A percentile compares a stretch with the other conserved stretches of the same genome.
These are phyloP conservation scores for Chalcis sispes DNA, from an alignment of 2,888 invertebrate genomes.

Conservation along the genomic window DNA sequence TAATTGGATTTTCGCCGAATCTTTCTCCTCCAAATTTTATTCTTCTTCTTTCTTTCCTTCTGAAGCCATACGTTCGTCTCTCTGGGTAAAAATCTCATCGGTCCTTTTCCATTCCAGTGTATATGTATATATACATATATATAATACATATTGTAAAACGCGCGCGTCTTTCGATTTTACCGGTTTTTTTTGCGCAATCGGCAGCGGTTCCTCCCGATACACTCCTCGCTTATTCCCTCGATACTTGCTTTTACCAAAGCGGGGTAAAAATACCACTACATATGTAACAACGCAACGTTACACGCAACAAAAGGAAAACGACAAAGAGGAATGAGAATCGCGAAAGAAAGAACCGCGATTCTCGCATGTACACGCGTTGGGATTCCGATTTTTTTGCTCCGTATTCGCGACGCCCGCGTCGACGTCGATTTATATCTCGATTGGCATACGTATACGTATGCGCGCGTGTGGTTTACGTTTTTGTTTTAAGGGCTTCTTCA, in stretches of 20 bases:
- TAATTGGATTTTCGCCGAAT: slow-evolving; percentile 76
- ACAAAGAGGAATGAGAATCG: too few species aligned
- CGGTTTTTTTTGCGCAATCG: slow-evolving; percentile 20
- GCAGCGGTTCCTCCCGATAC: neutral
- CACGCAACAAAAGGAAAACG: slow-evolving; percentile 9
- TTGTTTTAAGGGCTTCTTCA: too few species aligned
- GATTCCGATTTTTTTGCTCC: too few species aligned
- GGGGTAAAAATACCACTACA: slow-evolving; percentile 48
- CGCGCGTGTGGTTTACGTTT: too few species aligned
- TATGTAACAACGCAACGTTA: slow-evolving; percentile 53
- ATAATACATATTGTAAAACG: neutral
- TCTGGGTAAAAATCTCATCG: neutral
- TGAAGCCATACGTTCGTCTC: slow-evolving; percentile 51
- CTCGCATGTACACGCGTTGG: too few species aligned
- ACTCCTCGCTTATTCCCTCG: neutral
- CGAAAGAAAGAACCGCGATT: too few species aligned
- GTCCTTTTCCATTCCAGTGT: too few species aligned
- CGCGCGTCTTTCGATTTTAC: slow-evolving; percentile 3
- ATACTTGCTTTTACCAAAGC: too few species aligned
- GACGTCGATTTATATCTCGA: slow-evolving; percentile 25
- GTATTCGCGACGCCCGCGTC: neutral
- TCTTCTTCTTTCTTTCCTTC: slow-evolving; percentile 55
- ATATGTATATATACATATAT: neutral
- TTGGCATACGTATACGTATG: too few species aligned
- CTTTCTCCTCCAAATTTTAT: slow-evolving; percentile 62